Conservation (phyloP, 2,888 invertebrate species). For the Ischnura elegans region DNA sequence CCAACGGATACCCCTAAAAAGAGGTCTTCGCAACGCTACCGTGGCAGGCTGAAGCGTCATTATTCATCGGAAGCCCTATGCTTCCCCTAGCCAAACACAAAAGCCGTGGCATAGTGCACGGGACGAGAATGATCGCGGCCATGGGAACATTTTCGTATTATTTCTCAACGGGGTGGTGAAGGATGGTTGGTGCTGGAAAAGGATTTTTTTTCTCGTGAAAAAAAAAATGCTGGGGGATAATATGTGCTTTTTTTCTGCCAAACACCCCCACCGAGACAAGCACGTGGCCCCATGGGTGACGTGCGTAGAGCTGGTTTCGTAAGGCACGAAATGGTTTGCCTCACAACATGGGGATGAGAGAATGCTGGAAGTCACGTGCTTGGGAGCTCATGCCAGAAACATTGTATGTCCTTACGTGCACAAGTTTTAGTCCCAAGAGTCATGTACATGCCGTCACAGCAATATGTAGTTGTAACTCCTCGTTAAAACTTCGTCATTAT, state of each 20-base stretch:
- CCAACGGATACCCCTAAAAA: neutral
- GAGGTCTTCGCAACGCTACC: neutral
- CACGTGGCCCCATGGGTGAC: neutral
- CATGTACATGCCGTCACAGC: too few species aligned
- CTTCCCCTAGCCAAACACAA: neutral
- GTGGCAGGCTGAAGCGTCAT: slow-evolving; percentile 10
- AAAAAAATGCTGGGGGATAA: neutral
- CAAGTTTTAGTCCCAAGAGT: too few species aligned
- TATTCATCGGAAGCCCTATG: neutral
- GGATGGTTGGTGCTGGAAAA: neutral
- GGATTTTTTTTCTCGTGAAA: neutral
- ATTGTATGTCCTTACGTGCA: too few species aligned
- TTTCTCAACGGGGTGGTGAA: neutral
- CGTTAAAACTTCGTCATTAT: too few species aligned
- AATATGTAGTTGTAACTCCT: too few species aligned
- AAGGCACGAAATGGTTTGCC: neutral
- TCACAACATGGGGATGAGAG: too few species aligned
- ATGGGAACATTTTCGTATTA: neutral
- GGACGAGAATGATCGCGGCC: slow-evolving; percentile 4
- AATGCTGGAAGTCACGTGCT: too few species aligned
- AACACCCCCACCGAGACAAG: neutral
- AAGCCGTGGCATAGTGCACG: neutral
- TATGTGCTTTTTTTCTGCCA: neutral
- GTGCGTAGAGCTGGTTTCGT: neutral
- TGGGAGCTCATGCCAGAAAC: too few species aligned